These are phyloP conservation scores for Escarpia spicata DNA, from an alignment of 2,888 invertebrate genomes.

Conservation along the genomic window DNA sequence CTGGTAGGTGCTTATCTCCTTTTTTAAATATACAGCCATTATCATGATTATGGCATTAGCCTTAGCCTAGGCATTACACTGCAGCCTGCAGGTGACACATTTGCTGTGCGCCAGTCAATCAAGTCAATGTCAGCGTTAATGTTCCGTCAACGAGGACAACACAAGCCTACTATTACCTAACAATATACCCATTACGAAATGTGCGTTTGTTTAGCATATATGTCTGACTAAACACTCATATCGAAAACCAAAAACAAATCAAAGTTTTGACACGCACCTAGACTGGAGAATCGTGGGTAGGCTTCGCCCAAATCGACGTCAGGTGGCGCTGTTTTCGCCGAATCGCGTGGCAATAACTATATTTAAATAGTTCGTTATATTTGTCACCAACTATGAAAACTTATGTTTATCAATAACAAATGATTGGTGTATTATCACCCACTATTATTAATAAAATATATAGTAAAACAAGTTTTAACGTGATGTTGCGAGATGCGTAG, in stretches of 20 bases:
- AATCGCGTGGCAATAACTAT: not conserved
- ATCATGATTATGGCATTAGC: too few relatives aligned
- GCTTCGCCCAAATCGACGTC: not conserved
- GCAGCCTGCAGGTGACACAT: too few relatives aligned
- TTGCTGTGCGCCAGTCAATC: too few relatives aligned
- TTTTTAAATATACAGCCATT: too few relatives aligned
- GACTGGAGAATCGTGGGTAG: not conserved
- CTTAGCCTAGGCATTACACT: too few relatives aligned
- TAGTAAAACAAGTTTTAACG: not conserved
- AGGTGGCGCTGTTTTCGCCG: not conserved
- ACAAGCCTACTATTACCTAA: not conserved
- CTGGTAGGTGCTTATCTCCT: too few relatives aligned
- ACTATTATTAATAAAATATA: not conserved
- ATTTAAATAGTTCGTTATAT: not conserved
- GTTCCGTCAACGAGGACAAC: not conserved
- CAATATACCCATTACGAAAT: not conserved
- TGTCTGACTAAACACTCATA: not conserved
- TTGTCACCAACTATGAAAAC: not conserved
- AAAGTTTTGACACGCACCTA: not conserved
- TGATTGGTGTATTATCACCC: not conserved
- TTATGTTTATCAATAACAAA: not conserved
- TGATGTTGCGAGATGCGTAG: constrained; percentile 7
- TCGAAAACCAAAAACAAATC: not conserved
- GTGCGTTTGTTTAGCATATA: not conserved
- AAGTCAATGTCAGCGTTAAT: not conserved